Evolutionary conservation across 2,888 invertebrate genomes (phyloP), one percentile per base, ranked within the genome.

Genomic region (Parapristionchus giblindavisi): DNA sequence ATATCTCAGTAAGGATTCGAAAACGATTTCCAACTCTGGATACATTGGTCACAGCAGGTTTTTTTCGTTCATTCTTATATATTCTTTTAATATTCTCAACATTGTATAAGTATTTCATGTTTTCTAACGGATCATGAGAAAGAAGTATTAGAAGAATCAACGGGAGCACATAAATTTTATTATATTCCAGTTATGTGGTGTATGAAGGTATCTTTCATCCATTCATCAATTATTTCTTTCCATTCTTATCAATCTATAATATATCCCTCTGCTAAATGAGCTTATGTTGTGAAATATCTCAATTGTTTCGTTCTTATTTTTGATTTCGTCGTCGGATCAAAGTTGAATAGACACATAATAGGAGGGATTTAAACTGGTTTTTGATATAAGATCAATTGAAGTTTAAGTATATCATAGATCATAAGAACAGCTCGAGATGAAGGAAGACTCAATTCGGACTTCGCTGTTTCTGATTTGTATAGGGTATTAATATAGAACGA

Each of bases 381-480:
- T 48, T 48, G 11, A 14, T 21, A 48, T 48, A 48, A 11, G 11
- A 48, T 21, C 48, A 48, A 48, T 48, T 48, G 11, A 48, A 14
- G 21, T 48, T 21, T 21, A 17, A 48, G 61, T 8, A 8, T 5
- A 32, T 61, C 34, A 8, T n/a, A 58, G 58, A 51, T 70, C 34
- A 43, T 72, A 29, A 27, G 71, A 40, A 38, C 56, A 3, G 71
- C 71, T 17, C 24, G 71, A 43, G 58, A 58, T 5, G 71, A 72
- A 48, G 71, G 71, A 38, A 5, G 71, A 43, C 32, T 72, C 56
- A 21, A 17, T 14, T 43, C 56, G 21, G 71, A 72, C 51, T 72
- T 58, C 58, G 71, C 58, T 36, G 71, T 72, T 21, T 58, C 56
- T 29, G 71, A 72, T 43, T 24, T 72, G 5, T 72, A 72, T 48